Evolutionary conservation across 2,888 invertebrate species (phyloP).

Genomic region (Endotricha flammealis): DNA sequence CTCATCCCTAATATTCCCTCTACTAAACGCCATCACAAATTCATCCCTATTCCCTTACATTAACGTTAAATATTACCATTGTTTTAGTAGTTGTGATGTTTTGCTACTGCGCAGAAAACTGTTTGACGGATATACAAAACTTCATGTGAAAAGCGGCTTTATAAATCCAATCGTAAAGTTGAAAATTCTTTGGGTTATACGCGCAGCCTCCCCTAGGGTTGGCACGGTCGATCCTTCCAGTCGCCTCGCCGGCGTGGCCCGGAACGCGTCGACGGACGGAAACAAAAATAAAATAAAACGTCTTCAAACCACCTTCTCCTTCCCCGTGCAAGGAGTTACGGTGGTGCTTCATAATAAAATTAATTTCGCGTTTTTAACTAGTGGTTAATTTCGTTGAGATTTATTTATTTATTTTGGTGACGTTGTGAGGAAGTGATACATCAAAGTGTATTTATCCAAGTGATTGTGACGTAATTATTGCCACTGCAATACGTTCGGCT

Average conservation of each 20-base stretch:
- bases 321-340: constrained; percentile 54
- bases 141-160: constrained; percentile 36
- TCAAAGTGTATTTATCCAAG: constrained; percentile 26
- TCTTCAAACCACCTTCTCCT: constrained; percentile 56
- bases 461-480: constrained; percentile 17
- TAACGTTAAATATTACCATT: constrained; percentile 29
- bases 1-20: constrained; percentile 51
- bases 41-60: constrained; percentile 25
- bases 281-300: constrained; percentile 35
- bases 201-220: constrained; percentile 74
- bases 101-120: constrained; percentile 30
- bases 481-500: constrained; percentile 48
- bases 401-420: constrained; percentile 29
- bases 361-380: constrained; percentile 67
- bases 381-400: constrained; percentile 66
- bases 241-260: constrained; percentile 71
- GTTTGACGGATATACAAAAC: constrained; percentile 33
- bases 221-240: constrained; percentile 73
- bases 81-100: constrained; percentile 35
- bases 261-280: constrained; percentile 56
- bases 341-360: constrained; percentile 41
- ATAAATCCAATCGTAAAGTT: constrained; percentile 26
- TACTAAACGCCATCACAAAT: constrained; percentile 24
- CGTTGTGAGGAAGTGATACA: constrained; percentile 30
- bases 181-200: constrained; percentile 27